These are phyloP conservation scores for Pocillopora verrucosa DNA, from an alignment of 64 coral and sea anemone species.

Conservation along the genomic window DNA sequence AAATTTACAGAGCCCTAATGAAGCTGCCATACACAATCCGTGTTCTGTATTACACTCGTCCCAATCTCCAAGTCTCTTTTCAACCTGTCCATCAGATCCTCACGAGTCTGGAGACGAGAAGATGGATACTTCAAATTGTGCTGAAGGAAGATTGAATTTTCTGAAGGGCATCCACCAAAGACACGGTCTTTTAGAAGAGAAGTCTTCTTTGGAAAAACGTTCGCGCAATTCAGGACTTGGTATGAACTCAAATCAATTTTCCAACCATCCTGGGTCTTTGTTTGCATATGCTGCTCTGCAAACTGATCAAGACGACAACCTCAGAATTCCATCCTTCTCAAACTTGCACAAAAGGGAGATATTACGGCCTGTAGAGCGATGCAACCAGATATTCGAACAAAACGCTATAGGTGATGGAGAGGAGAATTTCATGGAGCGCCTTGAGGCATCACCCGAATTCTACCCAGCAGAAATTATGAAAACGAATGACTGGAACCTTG, in stretches of 20 bases:
- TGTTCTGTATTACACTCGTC: background rate
- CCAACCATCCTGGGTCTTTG: constrained; percentile 47
- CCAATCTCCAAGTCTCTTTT: background rate
- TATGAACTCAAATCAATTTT: background rate
- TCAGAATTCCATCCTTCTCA: background rate
- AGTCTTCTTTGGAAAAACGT: background rate
- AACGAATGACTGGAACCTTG: background rate
- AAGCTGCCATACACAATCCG: background rate
- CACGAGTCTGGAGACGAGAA: background rate
- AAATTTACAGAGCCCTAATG: background rate
- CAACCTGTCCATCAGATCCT: background rate
- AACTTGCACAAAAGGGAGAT: too few relatives aligned
- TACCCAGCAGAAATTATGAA: background rate
- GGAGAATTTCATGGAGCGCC: background rate
- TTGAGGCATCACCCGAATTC: constrained; percentile 51
- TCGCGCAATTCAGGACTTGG: background rate
- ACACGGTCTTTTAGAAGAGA: too few relatives aligned
- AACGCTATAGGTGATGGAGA: background rate
- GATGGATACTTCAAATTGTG: background rate
- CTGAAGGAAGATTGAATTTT: background rate
- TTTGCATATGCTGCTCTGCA: constrained; percentile 41
- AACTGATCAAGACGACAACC: background rate
- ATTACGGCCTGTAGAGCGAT: background rate
- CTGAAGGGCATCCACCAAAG: too few relatives aligned
- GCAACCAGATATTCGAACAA: background rate